Evolutionary conservation across 2,888 invertebrate genomes (phyloP), one percentile per base, ranked within the genome.

Genomic region (Xanthia togata): DNA sequence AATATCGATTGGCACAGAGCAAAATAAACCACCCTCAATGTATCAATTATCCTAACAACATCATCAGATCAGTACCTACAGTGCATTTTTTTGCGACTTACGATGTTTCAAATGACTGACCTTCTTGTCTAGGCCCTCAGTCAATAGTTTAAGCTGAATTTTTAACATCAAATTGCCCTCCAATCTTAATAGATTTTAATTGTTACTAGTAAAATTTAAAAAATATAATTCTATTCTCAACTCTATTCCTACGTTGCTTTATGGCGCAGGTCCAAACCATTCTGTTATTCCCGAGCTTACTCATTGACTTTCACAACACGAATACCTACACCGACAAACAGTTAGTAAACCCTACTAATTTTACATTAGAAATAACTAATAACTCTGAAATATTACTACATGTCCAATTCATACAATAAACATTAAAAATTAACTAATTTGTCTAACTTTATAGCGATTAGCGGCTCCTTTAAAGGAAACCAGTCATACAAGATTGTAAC

Each of bases 371-470:
- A 50, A 57, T 41, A 0, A 65, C 20, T 11, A 17, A 70, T 80
- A 70, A 81, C 64, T 73, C 68, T 64, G 57, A 84, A 84, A 71
- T 84, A 81, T 84, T 47, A 47, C 71, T 6, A 9, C 1, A 53
- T 44, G 75, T 60, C 50, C 23, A 64, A 60, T 5, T 31, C 26
- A 31, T 11, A 72, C 26, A 79, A 65, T 44, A 65, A 11, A 74
- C 50, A 63, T 78, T 70, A 62, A 68, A 74, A 74, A 70, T 74
- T 70, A 65, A 71, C 65, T 76, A 85, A 85, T 86, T 86, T 83
- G 68, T 86, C 86, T 83, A 75, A 73, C 74, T 83, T 75, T 70
- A 26, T 5, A 60, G 14, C 59, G 77, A 70, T 83, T 50, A 80
- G 86, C 86, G 84, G 83, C 23, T 59, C 55, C 74, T 84, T 75